These are phyloP conservation scores for Scarus forsteni DNA, from an alignment of 2,797 vertebrate species.

Conservation along the genomic window DNA sequence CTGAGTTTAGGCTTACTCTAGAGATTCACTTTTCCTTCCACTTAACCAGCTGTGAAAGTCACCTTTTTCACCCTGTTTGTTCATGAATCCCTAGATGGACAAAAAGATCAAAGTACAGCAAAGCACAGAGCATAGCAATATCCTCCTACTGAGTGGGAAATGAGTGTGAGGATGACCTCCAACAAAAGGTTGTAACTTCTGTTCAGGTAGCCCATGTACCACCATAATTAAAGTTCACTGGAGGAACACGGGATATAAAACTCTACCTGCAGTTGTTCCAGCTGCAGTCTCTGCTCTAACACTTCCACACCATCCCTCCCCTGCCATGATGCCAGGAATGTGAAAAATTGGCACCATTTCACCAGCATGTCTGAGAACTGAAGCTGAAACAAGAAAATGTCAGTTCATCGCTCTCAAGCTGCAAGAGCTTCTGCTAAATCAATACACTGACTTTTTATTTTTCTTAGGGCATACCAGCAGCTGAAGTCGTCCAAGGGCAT, in stretches of 20 bases:
- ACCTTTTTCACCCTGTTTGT: conserved; percentile 83
- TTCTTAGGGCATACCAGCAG: conserved; percentile 87
- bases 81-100: conserved; percentile 84
- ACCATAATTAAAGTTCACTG: background rate
- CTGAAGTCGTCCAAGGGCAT: conserved; percentile 90
- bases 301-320: conserved; percentile 80
- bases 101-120: conserved; percentile 10
- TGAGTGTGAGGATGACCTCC: background rate
- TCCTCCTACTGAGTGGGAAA: background rate
- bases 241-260: background rate
- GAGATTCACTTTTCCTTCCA: conserved; percentile 73
- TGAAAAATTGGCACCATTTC: conserved; percentile 92
- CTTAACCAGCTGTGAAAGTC: conserved; percentile 89
- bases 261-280: conserved; percentile 88
- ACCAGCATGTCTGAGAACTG: conserved; percentile 91
- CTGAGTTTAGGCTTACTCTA: conserved; percentile 64
- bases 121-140: background rate
- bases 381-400: conserved; percentile 78
- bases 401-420: conserved; percentile 2
- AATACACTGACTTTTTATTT: conserved; percentile 23
- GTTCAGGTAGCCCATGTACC: background rate
- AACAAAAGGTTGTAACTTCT: background rate
- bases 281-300: conserved; percentile 87
- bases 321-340: conserved; percentile 88
- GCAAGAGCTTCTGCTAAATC: conserved; percentile 9